Evolutionary conservation across 2,797 vertebrate species (phyloP), one percentile per base, ranked within the genome.

Genomic region (Poecilia gillii): DNA sequence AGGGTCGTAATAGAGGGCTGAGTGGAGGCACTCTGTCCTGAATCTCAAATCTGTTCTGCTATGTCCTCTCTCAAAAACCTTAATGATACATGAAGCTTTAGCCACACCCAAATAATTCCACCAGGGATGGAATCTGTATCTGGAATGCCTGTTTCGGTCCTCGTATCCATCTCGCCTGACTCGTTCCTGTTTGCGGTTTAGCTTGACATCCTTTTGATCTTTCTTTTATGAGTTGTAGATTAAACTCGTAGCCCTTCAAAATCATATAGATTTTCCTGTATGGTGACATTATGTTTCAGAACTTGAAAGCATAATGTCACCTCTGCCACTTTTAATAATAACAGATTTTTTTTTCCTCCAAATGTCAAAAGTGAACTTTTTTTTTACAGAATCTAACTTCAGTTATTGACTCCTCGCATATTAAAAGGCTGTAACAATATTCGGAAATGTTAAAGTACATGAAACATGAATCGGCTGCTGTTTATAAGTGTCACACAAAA

Each of bases 1-100:
- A 68, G 86, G 90, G 88, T 86, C 72, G 39, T 93, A 90, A 93
- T 88, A 81, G 77, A 83, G 74, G 77, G 78, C 74, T 55, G 76
- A 78, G 78, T 86, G 81, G 74, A 72, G 76, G 82, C 75, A 68
- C 83, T 87, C 79, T 81, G 84, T 88, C 85, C 87, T 85, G 90
- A 88, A 92, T 93, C 83, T 84, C 85, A 90, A 90, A 88, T 90
- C 75, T 68, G 2, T 75, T 86, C 73, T 6, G 23, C 74, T 80
- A 73, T 57, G 70, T 89, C 85, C 85, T 82, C 59, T 77, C 75
- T 80, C 66, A 46, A 81, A 85, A 80, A 85, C 79, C 20, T 82
- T 74, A 43, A 76, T 81, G 77, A 83, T 83, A 75, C 49, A 70
- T 14, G 7, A 59, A 80, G 77, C 79, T 45, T 70, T 57, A 74